phyloP scores from a whole-genome alignment of 2,797 vertebrate species.

The Sarcoramphus papa region DNA sequence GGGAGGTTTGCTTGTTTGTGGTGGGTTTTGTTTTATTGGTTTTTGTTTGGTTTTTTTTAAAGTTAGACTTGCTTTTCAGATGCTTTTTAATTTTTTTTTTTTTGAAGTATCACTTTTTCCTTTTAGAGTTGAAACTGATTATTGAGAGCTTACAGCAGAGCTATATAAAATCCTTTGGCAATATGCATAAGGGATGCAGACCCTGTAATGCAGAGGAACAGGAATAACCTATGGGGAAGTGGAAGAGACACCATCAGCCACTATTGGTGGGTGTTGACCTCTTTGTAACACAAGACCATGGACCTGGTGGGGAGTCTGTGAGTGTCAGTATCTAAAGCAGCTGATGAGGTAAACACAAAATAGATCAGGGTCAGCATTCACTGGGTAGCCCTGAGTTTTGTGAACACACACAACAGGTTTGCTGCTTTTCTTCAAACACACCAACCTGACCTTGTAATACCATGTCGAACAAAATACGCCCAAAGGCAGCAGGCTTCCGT shows the following conservation, averaged over 20 bases:
- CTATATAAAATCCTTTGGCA: neutral
- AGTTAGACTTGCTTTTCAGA: neutral
- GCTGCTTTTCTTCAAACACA: neutral
- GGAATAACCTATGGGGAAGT: neutral
- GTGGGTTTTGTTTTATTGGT: neutral
- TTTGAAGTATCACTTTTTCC: neutral
- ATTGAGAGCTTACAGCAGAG: neutral
- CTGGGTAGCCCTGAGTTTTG: neutral
- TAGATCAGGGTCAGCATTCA: neutral
- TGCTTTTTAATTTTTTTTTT: neutral
- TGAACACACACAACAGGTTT: neutral
- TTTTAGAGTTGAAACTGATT: neutral
- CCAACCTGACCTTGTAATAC: neutral
- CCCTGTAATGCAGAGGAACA: neutral
- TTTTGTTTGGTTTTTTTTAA: neutral
- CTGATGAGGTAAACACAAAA: neutral
- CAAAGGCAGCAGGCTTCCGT: neutral
- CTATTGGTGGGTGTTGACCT: neutral
- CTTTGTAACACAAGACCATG: fast-evolving
- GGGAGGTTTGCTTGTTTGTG: neutral
- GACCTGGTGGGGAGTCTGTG: fast-evolving
- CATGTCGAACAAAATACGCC: neutral
- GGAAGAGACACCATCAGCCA: neutral
- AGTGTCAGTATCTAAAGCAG: neutral
- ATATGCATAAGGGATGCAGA: neutral